These are phyloP conservation scores for Leuciscus idus DNA, from an alignment of 2,113 vertebrate genomes.

Conservation along the genomic window DNA sequence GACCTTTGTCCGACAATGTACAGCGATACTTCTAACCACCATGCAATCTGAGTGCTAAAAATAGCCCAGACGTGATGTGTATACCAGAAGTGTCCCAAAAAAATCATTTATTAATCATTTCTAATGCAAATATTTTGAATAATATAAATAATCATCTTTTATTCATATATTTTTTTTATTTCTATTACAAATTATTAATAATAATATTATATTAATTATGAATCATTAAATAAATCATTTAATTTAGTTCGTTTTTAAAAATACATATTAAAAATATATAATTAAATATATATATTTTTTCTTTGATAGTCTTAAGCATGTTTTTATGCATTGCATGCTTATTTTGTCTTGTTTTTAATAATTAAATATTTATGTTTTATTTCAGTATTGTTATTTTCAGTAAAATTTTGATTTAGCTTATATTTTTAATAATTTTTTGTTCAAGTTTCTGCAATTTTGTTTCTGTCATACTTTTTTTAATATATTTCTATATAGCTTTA, in stretches of 20 bases:
- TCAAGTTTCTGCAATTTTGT: neutral
- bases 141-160: no score
- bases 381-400: neutral
- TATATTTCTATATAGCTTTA: neutral
- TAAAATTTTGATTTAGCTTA: neutral
- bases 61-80: constrained; percentile 1
- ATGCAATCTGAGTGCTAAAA: constrained; percentile 17
- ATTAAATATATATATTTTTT: no score
- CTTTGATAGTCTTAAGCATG: neutral
- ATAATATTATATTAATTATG: no score
- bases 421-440: neutral
- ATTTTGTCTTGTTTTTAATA: no score
- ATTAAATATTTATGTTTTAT: no score
- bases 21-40: neutral
- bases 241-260: neutral
- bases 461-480: neutral
- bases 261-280: neutral
- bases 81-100: neutral
- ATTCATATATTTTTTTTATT: no score
- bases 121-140: no score
- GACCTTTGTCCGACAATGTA: constrained; percentile 32
- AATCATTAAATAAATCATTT: no score
- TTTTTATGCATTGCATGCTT: no score
- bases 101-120: neutral
- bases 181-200: no score